Conservation (phyloP, 2,113 vertebrate genomes). For the Erythrolamprus reginae region DNA sequence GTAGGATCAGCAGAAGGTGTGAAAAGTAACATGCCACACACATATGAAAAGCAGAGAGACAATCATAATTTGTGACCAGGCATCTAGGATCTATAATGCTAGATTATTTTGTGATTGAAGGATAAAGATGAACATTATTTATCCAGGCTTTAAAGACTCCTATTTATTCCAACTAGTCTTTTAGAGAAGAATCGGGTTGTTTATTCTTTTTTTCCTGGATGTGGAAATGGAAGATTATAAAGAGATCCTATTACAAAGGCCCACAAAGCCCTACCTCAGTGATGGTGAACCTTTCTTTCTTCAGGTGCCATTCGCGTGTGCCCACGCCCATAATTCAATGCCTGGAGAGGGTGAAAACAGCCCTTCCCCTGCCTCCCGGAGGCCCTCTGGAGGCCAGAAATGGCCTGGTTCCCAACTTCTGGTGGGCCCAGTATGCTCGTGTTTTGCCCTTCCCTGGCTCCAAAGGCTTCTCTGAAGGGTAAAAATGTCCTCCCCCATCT, state of each 20-base stretch:
- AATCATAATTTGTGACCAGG: conserved; percentile 44
- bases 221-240: not conserved
- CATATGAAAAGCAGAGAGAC: conserved; percentile 49
- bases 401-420: no score
- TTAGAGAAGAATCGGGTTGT: not conserved
- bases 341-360: no score
- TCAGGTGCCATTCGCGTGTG: no score
- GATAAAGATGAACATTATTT: not conserved
- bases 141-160: not conserved
- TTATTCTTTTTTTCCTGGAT: not conserved
- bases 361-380: no score
- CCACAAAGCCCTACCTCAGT: not conserved
- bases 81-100: conserved; percentile 39
- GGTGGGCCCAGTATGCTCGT: no score
- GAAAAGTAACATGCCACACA: conserved; percentile 49
- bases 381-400: no score
- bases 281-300: no score
- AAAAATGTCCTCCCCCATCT: no score
- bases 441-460: no score
- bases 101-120: not conserved
- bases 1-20: conserved; percentile 55
- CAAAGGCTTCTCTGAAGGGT: no score
- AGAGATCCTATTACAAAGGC: not conserved
- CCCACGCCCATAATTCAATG: no score
- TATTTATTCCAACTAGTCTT: not conserved